Conservation (phyloP, 2,888 invertebrate genomes). For the Merodon equestris region DNA sequence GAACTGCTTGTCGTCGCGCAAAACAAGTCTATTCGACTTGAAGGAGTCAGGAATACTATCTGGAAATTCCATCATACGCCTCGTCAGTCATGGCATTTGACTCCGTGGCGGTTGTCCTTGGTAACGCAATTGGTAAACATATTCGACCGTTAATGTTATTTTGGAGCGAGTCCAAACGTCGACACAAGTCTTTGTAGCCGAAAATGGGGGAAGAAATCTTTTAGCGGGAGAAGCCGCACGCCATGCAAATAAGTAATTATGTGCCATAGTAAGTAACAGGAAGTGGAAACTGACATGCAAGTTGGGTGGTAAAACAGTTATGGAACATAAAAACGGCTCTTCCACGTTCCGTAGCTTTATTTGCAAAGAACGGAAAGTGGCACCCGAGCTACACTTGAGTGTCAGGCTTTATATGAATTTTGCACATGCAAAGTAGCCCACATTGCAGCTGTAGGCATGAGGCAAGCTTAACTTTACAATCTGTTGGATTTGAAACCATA, state of each 20-base stretch:
- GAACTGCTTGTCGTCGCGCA: slow-evolving; percentile 9
- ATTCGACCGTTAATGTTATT: slow-evolving; percentile 42
- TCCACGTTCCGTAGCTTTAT: too few relatives aligned
- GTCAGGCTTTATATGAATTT: too few relatives aligned
- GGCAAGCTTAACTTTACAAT: too few relatives aligned
- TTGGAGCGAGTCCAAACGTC: slow-evolving; percentile 5
- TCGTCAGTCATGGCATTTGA: slow-evolving; percentile 42
- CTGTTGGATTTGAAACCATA: too few relatives aligned
- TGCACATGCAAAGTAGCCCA: too few relatives aligned
- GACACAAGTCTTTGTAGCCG: slow-evolving; percentile 40
- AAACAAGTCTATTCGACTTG: slow-evolving; percentile 51
- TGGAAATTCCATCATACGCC: slow-evolving; percentile 61
- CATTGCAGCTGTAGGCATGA: too few relatives aligned
- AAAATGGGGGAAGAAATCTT: slow-evolving; percentile 4
- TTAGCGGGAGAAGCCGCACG: slow-evolving; percentile 12
- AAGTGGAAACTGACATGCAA: slow-evolving; percentile 47
- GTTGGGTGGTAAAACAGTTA: too few relatives aligned
- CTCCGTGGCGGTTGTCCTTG: slow-evolving; percentile 45
- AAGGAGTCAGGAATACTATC: slow-evolving; percentile 53
- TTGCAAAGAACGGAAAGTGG: too few relatives aligned
- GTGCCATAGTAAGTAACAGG: slow-evolving; percentile 47
- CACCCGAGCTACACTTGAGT: too few relatives aligned
- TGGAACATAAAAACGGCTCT: too few relatives aligned
- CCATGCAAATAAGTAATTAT: slow-evolving; percentile 61
- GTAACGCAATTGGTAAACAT: slow-evolving; percentile 56